phyloP scores from a whole-genome alignment of 2,113 vertebrate species.

The Prunella fulvescens region DNA sequence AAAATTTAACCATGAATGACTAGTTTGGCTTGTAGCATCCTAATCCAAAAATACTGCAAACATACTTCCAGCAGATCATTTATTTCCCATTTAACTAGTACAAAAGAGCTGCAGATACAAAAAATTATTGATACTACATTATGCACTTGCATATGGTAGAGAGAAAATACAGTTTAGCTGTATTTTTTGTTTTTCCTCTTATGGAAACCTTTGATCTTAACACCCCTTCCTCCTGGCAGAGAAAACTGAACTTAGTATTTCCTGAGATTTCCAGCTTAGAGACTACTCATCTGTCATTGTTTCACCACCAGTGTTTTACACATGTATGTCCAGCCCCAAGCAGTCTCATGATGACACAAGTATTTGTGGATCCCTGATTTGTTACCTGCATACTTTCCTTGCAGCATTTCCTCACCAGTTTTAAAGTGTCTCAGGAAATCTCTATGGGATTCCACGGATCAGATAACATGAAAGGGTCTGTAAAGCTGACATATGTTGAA shows the following conservation, averaged over 20 bases:
- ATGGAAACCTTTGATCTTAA: background rate
- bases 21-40: background rate
- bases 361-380: constrained; percentile 24
- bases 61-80: background rate
- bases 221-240: background rate
- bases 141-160: background rate
- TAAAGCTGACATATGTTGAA: background rate
- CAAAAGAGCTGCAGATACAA: background rate
- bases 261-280: background rate
- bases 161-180: background rate
- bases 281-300: background rate
- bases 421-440: constrained; percentile 32
- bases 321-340: background rate
- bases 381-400: constrained; percentile 25
- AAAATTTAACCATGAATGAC: background rate
- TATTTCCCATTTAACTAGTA: background rate
- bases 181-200: background rate
- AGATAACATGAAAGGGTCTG: background rate
- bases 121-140: background rate
- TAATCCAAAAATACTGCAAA: background rate
- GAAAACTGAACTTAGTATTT: constrained; percentile 7
- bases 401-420: background rate
- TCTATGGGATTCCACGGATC: background rate
- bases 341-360: background rate
- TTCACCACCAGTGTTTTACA: constrained; percentile 33